A percentile compares a stretch with the other conserved stretches of the same genome.
These are phyloP conservation scores for Pristionchus japonicus DNA, from an alignment of 2,888 invertebrate species.

Conservation along the genomic window DNA sequence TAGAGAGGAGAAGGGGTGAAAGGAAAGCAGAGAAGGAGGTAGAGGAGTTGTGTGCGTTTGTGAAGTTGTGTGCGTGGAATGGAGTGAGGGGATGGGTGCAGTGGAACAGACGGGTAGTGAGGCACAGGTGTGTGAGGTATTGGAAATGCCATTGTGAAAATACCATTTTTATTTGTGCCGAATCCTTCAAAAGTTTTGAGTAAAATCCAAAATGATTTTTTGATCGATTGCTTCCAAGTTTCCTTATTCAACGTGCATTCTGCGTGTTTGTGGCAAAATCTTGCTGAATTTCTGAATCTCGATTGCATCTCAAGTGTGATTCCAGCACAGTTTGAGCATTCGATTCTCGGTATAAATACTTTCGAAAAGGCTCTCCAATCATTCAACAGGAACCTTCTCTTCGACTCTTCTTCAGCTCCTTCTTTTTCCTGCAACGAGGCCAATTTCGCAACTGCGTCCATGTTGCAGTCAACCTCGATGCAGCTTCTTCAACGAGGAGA, in stretches of 20 bases:
- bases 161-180: too few species aligned
- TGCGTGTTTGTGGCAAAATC: neutral
- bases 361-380: neutral
- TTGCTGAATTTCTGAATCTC: neutral
- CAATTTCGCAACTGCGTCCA: too few species aligned
- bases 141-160: too few species aligned
- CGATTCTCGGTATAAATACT: neutral
- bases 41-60: neutral
- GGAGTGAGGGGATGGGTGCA: neutral
- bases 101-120: too few species aligned
- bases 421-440: too few species aligned
- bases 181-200: too few species aligned
- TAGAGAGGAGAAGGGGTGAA: neutral
- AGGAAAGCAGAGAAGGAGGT: neutral
- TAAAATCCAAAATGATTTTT: neutral
- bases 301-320: neutral
- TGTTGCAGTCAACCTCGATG: too few species aligned
- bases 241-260: neutral
- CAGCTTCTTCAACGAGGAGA: too few species aligned
- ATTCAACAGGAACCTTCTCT: neutral
- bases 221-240: neutral
- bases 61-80: neutral
- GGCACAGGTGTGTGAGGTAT: too few species aligned
- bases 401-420: neutral
- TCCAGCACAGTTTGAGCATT: neutral